Conservation (phyloP, 2,888 invertebrate genomes). For the Endotricha flammealis region DNA sequence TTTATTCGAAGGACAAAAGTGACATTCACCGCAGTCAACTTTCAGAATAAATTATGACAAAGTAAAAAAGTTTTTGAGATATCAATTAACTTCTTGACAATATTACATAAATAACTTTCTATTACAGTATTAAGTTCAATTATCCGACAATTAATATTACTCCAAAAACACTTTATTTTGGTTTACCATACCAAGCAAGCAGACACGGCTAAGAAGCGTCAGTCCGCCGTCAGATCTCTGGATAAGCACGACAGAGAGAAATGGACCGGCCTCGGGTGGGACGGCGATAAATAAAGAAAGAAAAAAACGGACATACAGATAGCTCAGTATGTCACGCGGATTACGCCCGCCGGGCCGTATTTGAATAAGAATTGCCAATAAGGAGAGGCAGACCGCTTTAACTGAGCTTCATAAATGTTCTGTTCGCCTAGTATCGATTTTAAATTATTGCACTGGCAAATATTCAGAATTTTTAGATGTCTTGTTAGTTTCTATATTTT, state of each 20-base stretch:
- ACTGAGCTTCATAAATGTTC: slow-evolving; percentile 48
- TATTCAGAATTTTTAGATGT: too few species aligned
- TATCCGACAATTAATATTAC: slow-evolving; percentile 32
- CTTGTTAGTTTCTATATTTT: too few species aligned
- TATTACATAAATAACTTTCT: too few species aligned
- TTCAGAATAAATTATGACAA: too few species aligned
- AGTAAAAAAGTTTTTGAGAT: too few species aligned
- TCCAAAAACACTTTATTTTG: slow-evolving; percentile 30
- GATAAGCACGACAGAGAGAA: slow-evolving; percentile 73
- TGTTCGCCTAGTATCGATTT: slow-evolving; percentile 40
- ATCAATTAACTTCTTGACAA: too few species aligned
- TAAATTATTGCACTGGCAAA: too few species aligned
- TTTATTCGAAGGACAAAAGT: too few species aligned
- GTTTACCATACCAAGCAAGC: slow-evolving; percentile 41
- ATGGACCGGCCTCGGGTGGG: slow-evolving; percentile 56
- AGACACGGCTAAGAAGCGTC: slow-evolving; percentile 58
- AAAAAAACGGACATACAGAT: slow-evolving; percentile 59
- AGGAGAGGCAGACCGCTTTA: slow-evolving; percentile 45
- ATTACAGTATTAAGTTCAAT: too few species aligned
- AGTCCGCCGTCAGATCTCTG: slow-evolving; percentile 64
- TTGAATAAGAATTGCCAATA: slow-evolving; percentile 76
- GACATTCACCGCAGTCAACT: too few species aligned
- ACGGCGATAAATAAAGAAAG: slow-evolving; percentile 66
- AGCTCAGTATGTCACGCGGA: slow-evolving; percentile 67
- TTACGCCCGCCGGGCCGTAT: slow-evolving; percentile 58